These are phyloP conservation scores for Pollimyrus isidori DNA, from an alignment of 2,113 vertebrate genomes.

Conservation along the genomic window DNA sequence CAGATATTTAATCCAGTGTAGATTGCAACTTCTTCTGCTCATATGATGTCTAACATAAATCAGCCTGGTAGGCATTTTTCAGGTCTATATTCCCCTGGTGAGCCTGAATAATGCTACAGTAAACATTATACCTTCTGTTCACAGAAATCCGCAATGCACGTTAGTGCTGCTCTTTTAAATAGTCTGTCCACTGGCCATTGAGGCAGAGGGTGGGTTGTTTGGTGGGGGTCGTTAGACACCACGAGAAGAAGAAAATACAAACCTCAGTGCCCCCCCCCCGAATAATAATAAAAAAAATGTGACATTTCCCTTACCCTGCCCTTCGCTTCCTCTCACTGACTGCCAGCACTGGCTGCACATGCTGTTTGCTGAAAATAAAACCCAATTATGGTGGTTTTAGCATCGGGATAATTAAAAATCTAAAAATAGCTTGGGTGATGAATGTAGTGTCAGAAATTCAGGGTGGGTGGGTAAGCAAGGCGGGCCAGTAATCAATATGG, in stretches of 20 bases:
- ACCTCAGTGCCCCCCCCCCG: not conserved
- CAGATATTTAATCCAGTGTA: not conserved
- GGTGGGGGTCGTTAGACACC: not conserved
- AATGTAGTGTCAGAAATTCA: conserved; percentile 55
- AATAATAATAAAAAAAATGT: not conserved
- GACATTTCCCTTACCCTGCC: not conserved
- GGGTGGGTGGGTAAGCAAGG: conserved; percentile 30
- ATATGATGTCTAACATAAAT: not conserved
- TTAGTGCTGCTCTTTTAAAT: not conserved
- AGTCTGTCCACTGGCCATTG: not conserved
- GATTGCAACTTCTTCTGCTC: not conserved
- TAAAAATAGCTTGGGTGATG: conserved; percentile 61
- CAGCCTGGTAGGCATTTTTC: not conserved
- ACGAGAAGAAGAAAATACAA: not conserved
- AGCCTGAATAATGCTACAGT: not conserved
- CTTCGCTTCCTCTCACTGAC: conserved; percentile 6
- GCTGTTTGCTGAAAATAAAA: conserved; percentile 44
- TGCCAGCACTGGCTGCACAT: conserved; percentile 49
- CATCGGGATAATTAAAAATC: conserved; percentile 52
- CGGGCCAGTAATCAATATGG: conserved; percentile 57
- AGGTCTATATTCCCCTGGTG: not conserved
- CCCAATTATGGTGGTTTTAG: conserved; percentile 54
- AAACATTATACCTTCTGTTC: not conserved
- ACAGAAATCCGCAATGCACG: not conserved
- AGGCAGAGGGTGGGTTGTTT: not conserved